These are phyloP conservation scores for Oncorhynchus kisutch DNA, from an alignment of 2,113 vertebrate species.

Conservation along the genomic window DNA sequence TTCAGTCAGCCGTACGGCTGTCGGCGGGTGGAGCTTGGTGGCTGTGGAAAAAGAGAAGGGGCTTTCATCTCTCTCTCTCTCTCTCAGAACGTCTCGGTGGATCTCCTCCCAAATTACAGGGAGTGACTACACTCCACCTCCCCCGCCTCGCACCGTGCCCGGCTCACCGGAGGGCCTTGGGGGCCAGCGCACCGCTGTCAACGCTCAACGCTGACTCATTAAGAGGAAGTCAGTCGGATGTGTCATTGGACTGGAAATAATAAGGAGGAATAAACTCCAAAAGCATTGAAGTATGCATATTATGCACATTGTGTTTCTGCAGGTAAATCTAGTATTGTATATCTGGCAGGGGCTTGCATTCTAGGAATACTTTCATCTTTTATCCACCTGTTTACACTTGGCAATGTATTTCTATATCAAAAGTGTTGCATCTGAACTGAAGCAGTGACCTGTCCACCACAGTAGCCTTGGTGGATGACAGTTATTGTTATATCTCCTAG, in stretches of 20 bases:
- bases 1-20: conserved; percentile 42
- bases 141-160: conserved; percentile 37
- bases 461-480: not conserved
- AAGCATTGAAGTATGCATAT: conserved; percentile 24
- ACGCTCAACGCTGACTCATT: conserved; percentile 59
- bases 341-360: too few species aligned
- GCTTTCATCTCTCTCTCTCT: conserved; percentile 56
- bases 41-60: conserved; percentile 28
- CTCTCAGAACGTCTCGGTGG: conserved; percentile 51
- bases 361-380: not conserved
- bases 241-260: conserved; percentile 59
- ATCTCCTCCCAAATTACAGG: conserved; percentile 71
- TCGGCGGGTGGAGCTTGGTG: conserved; percentile 48
- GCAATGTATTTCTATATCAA: not conserved
- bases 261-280: conserved; percentile 52
- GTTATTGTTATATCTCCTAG: not conserved
- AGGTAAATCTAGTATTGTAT: conserved; percentile 17
- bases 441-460: not conserved
- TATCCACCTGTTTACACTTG: not conserved
- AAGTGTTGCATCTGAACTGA: not conserved
- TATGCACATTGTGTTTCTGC: conserved; percentile 2
- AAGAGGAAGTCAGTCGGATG: conserved; percentile 53
- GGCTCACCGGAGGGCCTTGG: conserved; percentile 36
- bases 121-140: conserved; percentile 66
- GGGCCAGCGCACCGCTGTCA: conserved; percentile 54